Conservation (phyloP, 2,113 vertebrate species). For the Mastomys coucha region DNA sequence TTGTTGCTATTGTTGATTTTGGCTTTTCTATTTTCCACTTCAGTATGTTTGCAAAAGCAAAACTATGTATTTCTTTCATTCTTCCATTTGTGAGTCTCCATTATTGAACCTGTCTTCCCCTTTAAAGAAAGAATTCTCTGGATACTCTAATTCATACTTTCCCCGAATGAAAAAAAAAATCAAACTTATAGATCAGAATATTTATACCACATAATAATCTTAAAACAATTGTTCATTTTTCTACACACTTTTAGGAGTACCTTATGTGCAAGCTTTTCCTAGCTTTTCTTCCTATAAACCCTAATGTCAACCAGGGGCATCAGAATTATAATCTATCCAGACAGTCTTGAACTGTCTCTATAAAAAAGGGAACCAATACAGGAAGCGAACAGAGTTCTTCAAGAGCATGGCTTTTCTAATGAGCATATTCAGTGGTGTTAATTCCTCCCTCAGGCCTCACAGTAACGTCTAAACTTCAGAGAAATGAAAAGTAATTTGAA, state of each 20-base stretch:
- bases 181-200: slow-evolving; percentile 63
- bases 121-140: slow-evolving; percentile 66
- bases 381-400: background rate
- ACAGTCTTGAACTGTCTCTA: background rate
- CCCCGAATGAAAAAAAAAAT: background rate
- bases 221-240: slow-evolving; percentile 50
- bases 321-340: background rate
- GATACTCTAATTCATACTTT: slow-evolving; percentile 36
- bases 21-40: slow-evolving; percentile 82
- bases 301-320: background rate
- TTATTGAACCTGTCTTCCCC: slow-evolving; percentile 59
- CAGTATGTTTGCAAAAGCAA: slow-evolving; percentile 78
- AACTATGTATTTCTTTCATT: slow-evolving; percentile 69
- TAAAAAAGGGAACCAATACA: background rate
- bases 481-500: background rate
- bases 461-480: background rate
- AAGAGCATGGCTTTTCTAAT: background rate
- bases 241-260: slow-evolving; percentile 41
- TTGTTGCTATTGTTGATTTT: slow-evolving; percentile 76
- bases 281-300: background rate
- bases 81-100: slow-evolving; percentile 64
- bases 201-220: slow-evolving; percentile 50
- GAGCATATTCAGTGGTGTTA: background rate
- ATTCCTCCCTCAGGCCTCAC: background rate
- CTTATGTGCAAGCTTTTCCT: background rate